Evolutionary conservation across 2,888 invertebrate genomes (phyloP), one percentile per base, ranked within the genome.

Genomic region (Poecilus cupreus): DNA sequence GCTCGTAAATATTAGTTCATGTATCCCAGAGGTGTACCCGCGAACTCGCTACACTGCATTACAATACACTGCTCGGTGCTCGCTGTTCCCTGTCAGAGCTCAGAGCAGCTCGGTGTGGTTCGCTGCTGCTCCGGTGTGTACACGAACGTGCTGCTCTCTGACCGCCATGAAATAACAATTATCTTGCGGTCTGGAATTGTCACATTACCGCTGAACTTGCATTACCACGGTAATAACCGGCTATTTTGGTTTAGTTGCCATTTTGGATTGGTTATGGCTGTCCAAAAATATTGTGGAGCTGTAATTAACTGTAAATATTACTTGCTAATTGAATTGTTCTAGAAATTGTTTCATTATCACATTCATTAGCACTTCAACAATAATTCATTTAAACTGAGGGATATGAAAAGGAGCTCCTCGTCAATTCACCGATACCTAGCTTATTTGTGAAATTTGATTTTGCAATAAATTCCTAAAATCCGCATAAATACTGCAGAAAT

Each of bases 1-100:
- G 80, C 72, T 80, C 80, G 80, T 80, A 80, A 80, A 72, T 80
- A 80, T 80, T 80, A 80, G 80, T 46, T 57, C 68, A 79, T 72
- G 57, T 37, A 80, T 72, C 80, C 80, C 72, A 46, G 80, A 72
- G 54, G 80, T 79, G 68, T 79, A 70, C 39, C 18, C 46, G 72
- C 46, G 46, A 39, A 18, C 70, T 37, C 18, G 20, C 43, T 20
- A 24, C 70, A 39, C 39, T 39, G 49, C 64, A 64, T 46, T 54
- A 54, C 51, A 76, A 51, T 54, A 54, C 70, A 39, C 37, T 16
- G 64, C 16, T 32, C 32, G 8, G 2, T 8, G 32, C 32, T 32
- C 32, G 8, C 32, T 8, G 32, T 8, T 5, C 32, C 32, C 32
- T 32, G 32, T 32, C 18, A 13, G 13, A 43, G 43, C 43, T 32